These are phyloP conservation scores for Deroptyus accipitrinus DNA, from an alignment of 2,113 vertebrate genomes.

Conservation along the genomic window DNA sequence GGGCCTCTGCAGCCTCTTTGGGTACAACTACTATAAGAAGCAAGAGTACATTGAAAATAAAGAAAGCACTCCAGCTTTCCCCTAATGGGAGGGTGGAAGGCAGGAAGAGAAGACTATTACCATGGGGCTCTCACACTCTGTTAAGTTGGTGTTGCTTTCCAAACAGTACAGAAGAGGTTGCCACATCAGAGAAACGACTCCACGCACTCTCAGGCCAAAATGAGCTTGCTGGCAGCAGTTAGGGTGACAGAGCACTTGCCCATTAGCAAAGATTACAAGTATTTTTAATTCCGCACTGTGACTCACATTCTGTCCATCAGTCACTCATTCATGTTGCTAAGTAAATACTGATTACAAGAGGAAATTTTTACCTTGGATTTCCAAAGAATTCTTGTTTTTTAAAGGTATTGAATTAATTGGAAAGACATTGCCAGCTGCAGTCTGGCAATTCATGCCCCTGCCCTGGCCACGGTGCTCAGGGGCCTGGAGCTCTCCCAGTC, in stretches of 20 bases:
- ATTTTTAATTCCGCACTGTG: background rate
- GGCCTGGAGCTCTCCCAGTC: background rate
- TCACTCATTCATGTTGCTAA: background rate
- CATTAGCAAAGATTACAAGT: background rate
- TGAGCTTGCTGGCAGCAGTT: background rate
- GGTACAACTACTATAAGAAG: background rate
- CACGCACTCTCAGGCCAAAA: background rate
- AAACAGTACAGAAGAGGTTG: background rate
- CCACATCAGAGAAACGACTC: background rate
- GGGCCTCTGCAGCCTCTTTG: background rate
- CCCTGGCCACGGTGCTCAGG: background rate
- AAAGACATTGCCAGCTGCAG: rapidly evolving
- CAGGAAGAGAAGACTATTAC: background rate
- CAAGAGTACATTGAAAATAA: background rate
- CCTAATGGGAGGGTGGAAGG: background rate
- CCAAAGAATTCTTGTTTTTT: background rate
- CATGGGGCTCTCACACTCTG: rapidly evolving
- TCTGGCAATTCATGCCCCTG: background rate
- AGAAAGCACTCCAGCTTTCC: background rate
- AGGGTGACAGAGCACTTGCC: rapidly evolving
- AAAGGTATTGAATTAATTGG: background rate
- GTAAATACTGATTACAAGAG: background rate
- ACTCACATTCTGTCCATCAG: background rate
- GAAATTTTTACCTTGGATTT: background rate
- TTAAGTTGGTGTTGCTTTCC: background rate